Evolutionary conservation across 2,113 vertebrate species (phyloP), one percentile per base, ranked within the genome.

Genomic region (Cheirogaleus medius): DNA sequence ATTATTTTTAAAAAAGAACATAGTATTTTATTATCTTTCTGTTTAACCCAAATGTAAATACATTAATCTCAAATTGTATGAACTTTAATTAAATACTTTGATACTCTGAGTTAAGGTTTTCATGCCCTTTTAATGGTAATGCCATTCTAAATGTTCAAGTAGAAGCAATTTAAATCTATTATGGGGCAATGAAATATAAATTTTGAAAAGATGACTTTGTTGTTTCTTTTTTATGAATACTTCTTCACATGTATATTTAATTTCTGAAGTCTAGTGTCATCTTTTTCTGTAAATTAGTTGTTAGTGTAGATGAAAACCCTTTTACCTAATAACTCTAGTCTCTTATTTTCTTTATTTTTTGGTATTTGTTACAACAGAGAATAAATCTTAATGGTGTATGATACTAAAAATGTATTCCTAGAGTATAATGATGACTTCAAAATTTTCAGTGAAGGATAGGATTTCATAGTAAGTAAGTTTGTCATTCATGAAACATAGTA

Each of bases 381-480:
- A 97, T 98, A 97, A 97, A 97, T 98, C 73, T 98, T 98, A 98
- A 97, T 97, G 86, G 73, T 97, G 81, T 97, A 32, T 98, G 78
- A 88, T 98, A 95, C 90, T 98, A 89, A 98, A 98, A 98, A 97
- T 95, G 80, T 97, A 97, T 96, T 85, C 74, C 23, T 87, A 25
- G 29, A 95, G 63, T 86, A 18, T 66, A 68, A 84, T 68, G 32
- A 77, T 97, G 85, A 96, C 94, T 96, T 98, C 69, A 96, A 87
- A 92, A 92, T 94, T 47, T 98, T 69, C 92, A 96, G 71, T 90
- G 82, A 94, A 96, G 88, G 82, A 96, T 97, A 97, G 60, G 20
- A 82, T 98, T 98, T 98, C 97, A 98, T 97, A 97, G 95, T 96
- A 96, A 92, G 94, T 82, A 80, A 73, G 84, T 96, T 95, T 96